Percentiles rank a stretch among this genome's conserved stretches.
Evolutionary conservation across 2,797 vertebrate genomes (phyloP).

Genomic region (Huso huso): DNA sequence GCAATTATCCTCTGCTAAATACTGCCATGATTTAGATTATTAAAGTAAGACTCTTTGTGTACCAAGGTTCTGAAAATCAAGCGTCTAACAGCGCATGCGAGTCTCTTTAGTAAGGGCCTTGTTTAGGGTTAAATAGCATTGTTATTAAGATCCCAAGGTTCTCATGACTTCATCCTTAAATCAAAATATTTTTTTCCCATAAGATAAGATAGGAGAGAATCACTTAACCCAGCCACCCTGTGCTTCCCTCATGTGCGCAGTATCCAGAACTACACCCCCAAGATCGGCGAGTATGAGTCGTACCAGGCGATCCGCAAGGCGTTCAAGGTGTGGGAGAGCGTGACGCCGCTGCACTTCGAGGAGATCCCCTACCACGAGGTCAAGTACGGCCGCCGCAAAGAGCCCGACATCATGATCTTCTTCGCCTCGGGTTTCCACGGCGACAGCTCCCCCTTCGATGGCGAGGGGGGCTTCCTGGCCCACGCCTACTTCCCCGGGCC

Average conservation of each 20-base stretch:
- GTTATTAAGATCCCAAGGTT: not conserved
- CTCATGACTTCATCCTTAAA: not conserved
- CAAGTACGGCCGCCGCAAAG: constrained; percentile 74
- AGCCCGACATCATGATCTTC: constrained; percentile 92
- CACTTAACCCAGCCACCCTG: not conserved
- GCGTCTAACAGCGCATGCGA: too few species aligned
- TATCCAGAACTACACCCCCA: constrained; percentile 93
- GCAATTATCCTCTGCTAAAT: too few species aligned
- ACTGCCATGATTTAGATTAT: too few species aligned
- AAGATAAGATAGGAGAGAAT: not conserved
- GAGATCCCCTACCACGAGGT: constrained; percentile 86
- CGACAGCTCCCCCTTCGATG: constrained; percentile 93
- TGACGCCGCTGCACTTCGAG: constrained; percentile 77
- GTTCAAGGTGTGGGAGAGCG: constrained; percentile 79
- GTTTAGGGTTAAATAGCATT: too few species aligned
- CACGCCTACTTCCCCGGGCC: constrained; percentile 92
- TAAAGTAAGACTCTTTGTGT: too few species aligned
- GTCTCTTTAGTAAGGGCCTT: too few species aligned
- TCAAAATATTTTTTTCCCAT: not conserved
- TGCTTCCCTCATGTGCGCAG: constrained; percentile 37
- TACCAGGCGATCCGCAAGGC: constrained; percentile 75
- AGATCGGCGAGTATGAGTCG: constrained; percentile 81
- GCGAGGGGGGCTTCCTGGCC: constrained; percentile 87
- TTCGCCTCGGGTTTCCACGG: constrained; percentile 91
- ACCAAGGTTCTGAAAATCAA: too few species aligned